Conservation (phyloP, 2,888 invertebrate genomes). For the Pherbina coryleti region DNA sequence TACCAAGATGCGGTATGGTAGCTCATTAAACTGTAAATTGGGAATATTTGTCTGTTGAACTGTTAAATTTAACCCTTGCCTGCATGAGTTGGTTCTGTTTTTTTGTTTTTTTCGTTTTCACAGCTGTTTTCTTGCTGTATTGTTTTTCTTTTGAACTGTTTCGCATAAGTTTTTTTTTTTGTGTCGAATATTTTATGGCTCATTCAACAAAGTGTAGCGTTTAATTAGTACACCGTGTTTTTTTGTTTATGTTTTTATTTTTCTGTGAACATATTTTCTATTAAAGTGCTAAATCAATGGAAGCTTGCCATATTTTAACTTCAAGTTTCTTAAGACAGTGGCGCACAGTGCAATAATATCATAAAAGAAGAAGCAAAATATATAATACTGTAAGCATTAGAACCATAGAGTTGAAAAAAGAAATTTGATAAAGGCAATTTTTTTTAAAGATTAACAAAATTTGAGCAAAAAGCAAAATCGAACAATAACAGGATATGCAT, state of each 20-base stretch:
- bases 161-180: slow-evolving; percentile 13
- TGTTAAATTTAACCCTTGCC: slow-evolving; percentile 40
- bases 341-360: too few relatives aligned
- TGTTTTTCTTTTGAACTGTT: not conserved
- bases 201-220: not conserved
- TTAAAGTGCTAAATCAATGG: too few relatives aligned
- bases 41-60: slow-evolving; percentile 9
- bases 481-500: too few relatives aligned
- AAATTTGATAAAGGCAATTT: too few relatives aligned
- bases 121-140: slow-evolving; percentile 47
- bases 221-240: not conserved
- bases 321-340: too few relatives aligned
- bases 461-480: too few relatives aligned
- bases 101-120: slow-evolving; percentile 3
- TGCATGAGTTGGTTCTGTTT: not conserved
- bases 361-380: too few relatives aligned
- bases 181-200: not conserved
- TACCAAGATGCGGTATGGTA: not conserved
- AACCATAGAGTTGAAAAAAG: too few relatives aligned
- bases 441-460: too few relatives aligned
- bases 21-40: slow-evolving; percentile 32
- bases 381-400: too few relatives aligned
- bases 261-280: not conserved
- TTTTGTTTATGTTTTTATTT: not conserved
- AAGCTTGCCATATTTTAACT: too few relatives aligned